Conservation (phyloP, 1,140 invertebrate genomes). For the Drosophila kanapiae region DNA sequence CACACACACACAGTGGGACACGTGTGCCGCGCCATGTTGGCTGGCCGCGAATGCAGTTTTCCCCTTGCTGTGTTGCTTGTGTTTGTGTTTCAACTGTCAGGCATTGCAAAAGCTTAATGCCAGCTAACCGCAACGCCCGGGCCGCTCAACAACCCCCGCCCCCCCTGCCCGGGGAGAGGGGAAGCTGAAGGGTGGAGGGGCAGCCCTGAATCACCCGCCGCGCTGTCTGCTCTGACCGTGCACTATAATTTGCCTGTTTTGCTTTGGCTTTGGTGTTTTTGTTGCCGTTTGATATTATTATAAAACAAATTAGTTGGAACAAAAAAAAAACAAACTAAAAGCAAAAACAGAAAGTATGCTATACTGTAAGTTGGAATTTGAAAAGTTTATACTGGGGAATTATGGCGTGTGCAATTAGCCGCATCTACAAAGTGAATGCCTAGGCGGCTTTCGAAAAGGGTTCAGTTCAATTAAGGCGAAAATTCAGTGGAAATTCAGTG, state of each 20-base stretch:
- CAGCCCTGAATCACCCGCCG: slow-evolving; percentile 64
- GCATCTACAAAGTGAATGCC: slow-evolving; percentile 50
- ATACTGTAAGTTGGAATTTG: slow-evolving; percentile 55
- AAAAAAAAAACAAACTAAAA: slow-evolving; percentile 35
- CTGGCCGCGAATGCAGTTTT: slow-evolving; percentile 66
- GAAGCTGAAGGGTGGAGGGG: not conserved
- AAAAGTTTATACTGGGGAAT: slow-evolving; percentile 49
- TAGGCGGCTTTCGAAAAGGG: slow-evolving; percentile 32
- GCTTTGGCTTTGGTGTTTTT: slow-evolving; percentile 47
- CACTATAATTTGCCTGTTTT: slow-evolving; percentile 76
- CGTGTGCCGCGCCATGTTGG: slow-evolving; percentile 77
- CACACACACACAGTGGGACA: slow-evolving; percentile 39
- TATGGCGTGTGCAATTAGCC: slow-evolving; percentile 74
- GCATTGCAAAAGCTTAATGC: slow-evolving; percentile 74
- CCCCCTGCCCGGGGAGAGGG: not conserved
- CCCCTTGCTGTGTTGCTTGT: slow-evolving; percentile 16
- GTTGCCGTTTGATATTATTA: slow-evolving; percentile 74
- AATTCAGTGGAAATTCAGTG: slow-evolving; percentile 28
- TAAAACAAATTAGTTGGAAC: slow-evolving; percentile 79
- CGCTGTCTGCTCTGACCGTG: slow-evolving; percentile 69
- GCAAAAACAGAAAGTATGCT: slow-evolving; percentile 33
- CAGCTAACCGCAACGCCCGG: slow-evolving; percentile 69
- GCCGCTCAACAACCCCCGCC: not conserved
- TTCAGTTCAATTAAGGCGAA: slow-evolving; percentile 27
- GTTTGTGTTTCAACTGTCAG: slow-evolving; percentile 64